Percentiles rank a stretch among this genome's conserved stretches.
Conservation (phyloP, 2,113 vertebrate genomes). For the Gobiocypris rarus region DNA sequence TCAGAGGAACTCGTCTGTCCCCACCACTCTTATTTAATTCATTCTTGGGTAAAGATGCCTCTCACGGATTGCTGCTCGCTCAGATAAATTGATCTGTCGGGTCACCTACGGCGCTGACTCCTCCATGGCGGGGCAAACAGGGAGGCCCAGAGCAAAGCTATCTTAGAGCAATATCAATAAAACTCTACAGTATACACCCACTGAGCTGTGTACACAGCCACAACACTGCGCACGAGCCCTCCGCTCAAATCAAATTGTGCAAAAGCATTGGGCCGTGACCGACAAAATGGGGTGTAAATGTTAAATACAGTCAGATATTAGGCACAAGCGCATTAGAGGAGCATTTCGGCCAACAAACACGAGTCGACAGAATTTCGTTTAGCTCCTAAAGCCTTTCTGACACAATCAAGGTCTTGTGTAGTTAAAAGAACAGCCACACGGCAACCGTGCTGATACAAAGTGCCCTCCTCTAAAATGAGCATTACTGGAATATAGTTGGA, state of each 20-base stretch:
- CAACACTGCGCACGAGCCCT: conserved; percentile 75
- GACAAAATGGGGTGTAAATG: conserved; percentile 83
- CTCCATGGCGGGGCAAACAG: conserved; percentile 23
- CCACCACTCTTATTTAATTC: conserved; percentile 40
- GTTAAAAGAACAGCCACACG: not conserved
- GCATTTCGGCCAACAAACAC: conserved; percentile 74
- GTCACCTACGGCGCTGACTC: conserved; percentile 64
- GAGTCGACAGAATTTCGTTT: conserved; percentile 59
- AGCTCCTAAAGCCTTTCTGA: conserved; percentile 37
- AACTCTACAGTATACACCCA: conserved; percentile 67
- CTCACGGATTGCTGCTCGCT: conserved; percentile 63
- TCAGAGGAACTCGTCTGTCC: conserved; percentile 37
- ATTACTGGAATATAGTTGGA: not conserved
- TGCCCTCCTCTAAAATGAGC: not conserved
- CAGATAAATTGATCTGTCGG: conserved; percentile 70
- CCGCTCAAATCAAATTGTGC: conserved; percentile 80
- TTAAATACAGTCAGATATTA: conserved; percentile 81
- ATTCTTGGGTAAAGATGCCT: conserved; percentile 44
- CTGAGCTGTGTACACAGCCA: conserved; percentile 73
- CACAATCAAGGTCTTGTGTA: not conserved
- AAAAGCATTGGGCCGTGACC: conserved; percentile 80
- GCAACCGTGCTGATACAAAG: too few relatives aligned
- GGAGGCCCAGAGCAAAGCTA: conserved; percentile 28
- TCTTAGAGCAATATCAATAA: conserved; percentile 75
- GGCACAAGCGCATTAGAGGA: conserved; percentile 77